Evolutionary conservation across 2,888 invertebrate species (phyloP).

Genomic region (Smittia sp.): DNA sequence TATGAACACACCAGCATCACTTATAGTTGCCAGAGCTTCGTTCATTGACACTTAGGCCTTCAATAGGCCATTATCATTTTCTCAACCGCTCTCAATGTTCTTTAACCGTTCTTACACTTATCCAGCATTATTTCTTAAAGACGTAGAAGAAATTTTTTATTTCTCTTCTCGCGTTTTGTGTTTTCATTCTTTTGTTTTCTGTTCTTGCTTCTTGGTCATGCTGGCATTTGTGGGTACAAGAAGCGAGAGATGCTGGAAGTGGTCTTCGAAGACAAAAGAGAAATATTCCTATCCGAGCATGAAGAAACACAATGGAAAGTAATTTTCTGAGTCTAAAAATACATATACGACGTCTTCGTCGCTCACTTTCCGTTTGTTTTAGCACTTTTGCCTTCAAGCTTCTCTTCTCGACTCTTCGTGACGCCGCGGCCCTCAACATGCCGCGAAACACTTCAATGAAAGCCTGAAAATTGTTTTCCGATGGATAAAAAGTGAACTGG

Average conservation of each 20-base stretch:
- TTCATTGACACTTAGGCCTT: no score
- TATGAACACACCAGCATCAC: neutral
- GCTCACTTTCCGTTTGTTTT: neutral
- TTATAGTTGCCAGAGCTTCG: constrained; percentile 23
- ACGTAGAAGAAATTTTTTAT: neutral
- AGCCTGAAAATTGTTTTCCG: no score
- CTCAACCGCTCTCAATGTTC: constrained; percentile 18
- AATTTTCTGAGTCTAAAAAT: neutral
- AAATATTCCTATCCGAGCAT: neutral
- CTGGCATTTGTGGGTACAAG: neutral
- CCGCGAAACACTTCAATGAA: no score
- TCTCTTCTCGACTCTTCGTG: neutral
- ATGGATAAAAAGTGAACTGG: no score
- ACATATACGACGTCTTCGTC: neutral
- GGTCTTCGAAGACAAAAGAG: constrained; percentile 6
- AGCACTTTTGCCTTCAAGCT: neutral
- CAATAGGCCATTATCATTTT: constrained; percentile 36
- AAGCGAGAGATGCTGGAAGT: constrained; percentile 19
- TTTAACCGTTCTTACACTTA: constrained; percentile 24
- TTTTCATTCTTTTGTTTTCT: neutral
- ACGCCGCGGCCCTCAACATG: no score
- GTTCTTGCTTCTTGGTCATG: neutral
- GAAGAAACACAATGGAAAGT: neutral
- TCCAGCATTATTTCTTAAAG: neutral
- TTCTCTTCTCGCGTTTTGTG: neutral